A percentile compares a stretch with the other conserved stretches of the same genome.
Evolutionary conservation across 2,888 invertebrate genomes (phyloP).

Genomic region (Mesoligia furuncula): DNA sequence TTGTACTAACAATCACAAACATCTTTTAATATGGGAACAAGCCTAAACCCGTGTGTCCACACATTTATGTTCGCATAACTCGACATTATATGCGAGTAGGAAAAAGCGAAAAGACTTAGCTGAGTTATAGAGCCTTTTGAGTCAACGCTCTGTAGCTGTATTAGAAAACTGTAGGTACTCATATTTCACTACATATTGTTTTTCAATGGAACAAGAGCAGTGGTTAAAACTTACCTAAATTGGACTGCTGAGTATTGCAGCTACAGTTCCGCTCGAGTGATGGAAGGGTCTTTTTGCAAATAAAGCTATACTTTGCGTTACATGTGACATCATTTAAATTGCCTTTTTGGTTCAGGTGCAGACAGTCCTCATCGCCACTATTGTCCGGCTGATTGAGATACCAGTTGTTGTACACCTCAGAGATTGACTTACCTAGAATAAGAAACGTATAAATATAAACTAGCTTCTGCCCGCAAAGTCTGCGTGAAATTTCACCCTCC

Average conservation of each 20-base stretch:
- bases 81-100: not conserved
- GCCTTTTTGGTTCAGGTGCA: conserved; percentile 54
- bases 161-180: not conserved
- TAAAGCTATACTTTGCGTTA: conserved; percentile 70
- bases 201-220: not conserved
- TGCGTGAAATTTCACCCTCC: too few species aligned
- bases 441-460: not conserved
- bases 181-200: not conserved
- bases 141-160: not conserved
- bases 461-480: too few species aligned
- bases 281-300: conserved; percentile 79
- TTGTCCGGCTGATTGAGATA: not conserved
- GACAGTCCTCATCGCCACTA: conserved; percentile 73
- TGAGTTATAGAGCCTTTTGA: not conserved
- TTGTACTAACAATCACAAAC: too few species aligned
- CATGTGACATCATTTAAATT: conserved; percentile 75
- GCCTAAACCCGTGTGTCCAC: too few species aligned
- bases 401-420: conserved; percentile 2
- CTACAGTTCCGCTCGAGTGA: conserved; percentile 75
- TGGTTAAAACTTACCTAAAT: conserved; percentile 68
- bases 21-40: too few species aligned
- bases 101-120: not conserved
- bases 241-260: conserved; percentile 74
- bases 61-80: not conserved
- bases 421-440: conserved; percentile 3